Evolutionary conservation across 2,888 invertebrate species (phyloP).

Genomic region (Glomeris marginata): DNA sequence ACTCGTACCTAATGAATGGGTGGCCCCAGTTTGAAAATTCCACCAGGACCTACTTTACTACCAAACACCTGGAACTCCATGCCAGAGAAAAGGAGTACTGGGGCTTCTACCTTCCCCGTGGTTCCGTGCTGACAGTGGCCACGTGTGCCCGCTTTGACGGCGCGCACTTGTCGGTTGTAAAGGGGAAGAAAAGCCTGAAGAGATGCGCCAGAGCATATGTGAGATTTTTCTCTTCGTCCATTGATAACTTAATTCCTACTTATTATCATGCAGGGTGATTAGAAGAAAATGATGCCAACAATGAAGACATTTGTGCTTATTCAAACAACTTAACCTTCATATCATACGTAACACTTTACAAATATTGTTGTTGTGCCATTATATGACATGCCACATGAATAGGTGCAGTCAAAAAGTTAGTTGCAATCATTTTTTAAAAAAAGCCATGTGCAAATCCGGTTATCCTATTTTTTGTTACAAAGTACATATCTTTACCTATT

Average conservation of each 20-base stretch:
- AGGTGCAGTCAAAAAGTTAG: too few relatives aligned
- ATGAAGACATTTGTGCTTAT: too few relatives aligned
- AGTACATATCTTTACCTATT: too few relatives aligned
- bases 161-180: slow-evolving; percentile 10
- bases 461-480: too few relatives aligned
- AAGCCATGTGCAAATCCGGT: too few relatives aligned
- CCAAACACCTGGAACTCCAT: slow-evolving; percentile 48
- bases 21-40: slow-evolving; percentile 41
- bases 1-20: slow-evolving; percentile 51
- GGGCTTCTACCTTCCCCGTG: slow-evolving; percentile 62
- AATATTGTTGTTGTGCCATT: too few relatives aligned
- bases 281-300: too few relatives aligned
- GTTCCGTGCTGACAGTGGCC: slow-evolving; percentile 56
- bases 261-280: neutral
- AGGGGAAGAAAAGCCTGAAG: slow-evolving; percentile 12
- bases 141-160: slow-evolving; percentile 41
- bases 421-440: too few relatives aligned
- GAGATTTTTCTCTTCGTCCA: neutral
- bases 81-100: slow-evolving; percentile 71
- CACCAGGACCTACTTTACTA: slow-evolving; percentile 48
- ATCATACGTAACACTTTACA: too few relatives aligned
- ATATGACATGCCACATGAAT: too few relatives aligned
- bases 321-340: too few relatives aligned
- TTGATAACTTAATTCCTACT: neutral
- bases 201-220: slow-evolving; percentile 8